A percentile compares a stretch with the other conserved stretches of the same genome.
These are phyloP conservation scores for Pheosia tremula DNA, from an alignment of 2,888 invertebrate genomes.

Conservation along the genomic window DNA sequence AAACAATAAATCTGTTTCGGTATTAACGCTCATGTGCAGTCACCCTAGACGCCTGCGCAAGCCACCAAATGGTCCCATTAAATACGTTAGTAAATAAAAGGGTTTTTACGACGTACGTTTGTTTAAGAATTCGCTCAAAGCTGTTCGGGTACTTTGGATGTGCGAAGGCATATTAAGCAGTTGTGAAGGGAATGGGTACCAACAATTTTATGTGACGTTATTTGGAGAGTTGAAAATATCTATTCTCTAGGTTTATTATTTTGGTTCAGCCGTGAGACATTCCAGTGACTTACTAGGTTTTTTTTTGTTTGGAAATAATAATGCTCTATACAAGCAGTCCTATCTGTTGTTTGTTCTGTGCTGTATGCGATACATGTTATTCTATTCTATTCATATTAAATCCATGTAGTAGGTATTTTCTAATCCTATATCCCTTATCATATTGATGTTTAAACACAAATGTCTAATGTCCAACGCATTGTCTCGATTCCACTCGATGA, in stretches of 20 bases:
- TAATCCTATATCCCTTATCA: too few relatives aligned
- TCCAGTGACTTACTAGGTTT: too few relatives aligned
- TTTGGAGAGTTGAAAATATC: too few relatives aligned
- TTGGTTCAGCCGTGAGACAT: too few relatives aligned
- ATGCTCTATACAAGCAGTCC: too few relatives aligned
- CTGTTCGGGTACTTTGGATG: background rate
- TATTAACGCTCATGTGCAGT: background rate
- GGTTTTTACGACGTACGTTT: background rate
- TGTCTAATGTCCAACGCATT: background rate
- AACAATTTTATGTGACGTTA: too few relatives aligned
- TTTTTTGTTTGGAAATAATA: too few relatives aligned
- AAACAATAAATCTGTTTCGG: background rate
- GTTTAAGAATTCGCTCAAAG: background rate
- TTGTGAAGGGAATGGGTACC: background rate
- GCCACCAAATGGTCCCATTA: constrained; percentile 1
- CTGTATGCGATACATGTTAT: too few relatives aligned
- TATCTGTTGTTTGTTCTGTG: too few relatives aligned
- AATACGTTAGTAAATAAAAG: background rate
- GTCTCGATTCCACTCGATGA: background rate
- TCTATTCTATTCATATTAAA: too few relatives aligned
- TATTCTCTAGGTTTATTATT: too few relatives aligned
- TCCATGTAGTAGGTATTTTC: too few relatives aligned
- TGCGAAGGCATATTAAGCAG: background rate
- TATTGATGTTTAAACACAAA: background rate
- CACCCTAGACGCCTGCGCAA: background rate